Conservation (phyloP, 1,140 invertebrate species). For the Dendrolimus kikuchii region DNA sequence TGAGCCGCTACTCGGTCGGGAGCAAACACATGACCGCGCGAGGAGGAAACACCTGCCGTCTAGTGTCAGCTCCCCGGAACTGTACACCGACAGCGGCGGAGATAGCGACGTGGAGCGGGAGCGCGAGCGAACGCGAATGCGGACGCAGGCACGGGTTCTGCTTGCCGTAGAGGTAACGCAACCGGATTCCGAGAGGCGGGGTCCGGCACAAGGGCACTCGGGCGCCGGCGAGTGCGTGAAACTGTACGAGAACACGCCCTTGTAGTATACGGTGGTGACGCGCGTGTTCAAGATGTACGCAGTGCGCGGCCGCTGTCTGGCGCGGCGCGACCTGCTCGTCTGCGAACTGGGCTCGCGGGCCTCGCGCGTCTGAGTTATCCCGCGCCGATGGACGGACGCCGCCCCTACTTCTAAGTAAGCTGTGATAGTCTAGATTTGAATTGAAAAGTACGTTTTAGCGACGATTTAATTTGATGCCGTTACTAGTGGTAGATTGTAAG, state of each 20-base stretch:
- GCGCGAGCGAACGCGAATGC: slow-evolving; percentile 49
- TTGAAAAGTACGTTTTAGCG: slow-evolving; percentile 37
- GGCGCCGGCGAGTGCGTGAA: slow-evolving; percentile 31
- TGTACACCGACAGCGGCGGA: slow-evolving; percentile 17
- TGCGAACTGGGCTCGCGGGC: slow-evolving; percentile 28
- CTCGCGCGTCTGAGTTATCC: slow-evolving; percentile 19
- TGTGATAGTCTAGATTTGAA: slow-evolving; percentile 66
- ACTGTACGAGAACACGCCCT: slow-evolving; percentile 43
- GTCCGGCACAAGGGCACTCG: slow-evolving; percentile 25
- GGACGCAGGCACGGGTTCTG: slow-evolving; percentile 52
- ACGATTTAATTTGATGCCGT: slow-evolving; percentile 29
- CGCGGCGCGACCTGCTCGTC: slow-evolving; percentile 21
- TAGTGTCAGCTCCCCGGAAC: slow-evolving; percentile 69
- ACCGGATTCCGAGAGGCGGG: slow-evolving; percentile 31
- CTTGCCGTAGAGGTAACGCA: slow-evolving; percentile 57
- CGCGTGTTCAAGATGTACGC: slow-evolving; percentile 65
- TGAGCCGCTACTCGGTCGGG: slow-evolving; percentile 61
- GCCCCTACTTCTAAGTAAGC: slow-evolving; percentile 55
- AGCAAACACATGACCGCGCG: slow-evolving; percentile 29
- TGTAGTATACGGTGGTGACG: slow-evolving; percentile 68
- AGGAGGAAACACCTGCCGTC: slow-evolving; percentile 46
- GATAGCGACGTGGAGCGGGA: slow-evolving; percentile 43
- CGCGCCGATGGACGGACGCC: slow-evolving; percentile 16
- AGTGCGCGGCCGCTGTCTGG: slow-evolving; percentile 29
- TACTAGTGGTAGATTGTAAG: slow-evolving; percentile 49